A percentile compares a stretch with the other conserved stretches of the same genome.
These are phyloP conservation scores for Mirza zaza DNA, from an alignment of 2,113 vertebrate genomes.

Conservation along the genomic window DNA sequence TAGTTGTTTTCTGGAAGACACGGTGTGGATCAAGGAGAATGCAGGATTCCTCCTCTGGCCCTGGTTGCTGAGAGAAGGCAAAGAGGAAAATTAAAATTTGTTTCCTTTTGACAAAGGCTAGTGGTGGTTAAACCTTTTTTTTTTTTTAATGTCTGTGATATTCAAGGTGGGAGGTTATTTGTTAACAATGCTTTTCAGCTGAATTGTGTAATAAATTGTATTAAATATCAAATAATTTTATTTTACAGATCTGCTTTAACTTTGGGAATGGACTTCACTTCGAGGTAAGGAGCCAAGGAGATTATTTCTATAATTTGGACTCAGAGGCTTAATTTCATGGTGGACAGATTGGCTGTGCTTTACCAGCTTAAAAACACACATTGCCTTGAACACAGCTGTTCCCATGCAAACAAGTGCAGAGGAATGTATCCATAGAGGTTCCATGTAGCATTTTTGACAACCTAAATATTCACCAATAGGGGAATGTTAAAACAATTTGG, in stretches of 20 bases:
- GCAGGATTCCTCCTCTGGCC: not conserved
- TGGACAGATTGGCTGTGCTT: not conserved
- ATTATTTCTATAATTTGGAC: not conserved
- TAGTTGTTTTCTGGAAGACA: not conserved
- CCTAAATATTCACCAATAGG: not conserved
- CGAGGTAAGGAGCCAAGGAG: slow-evolving; percentile 78
- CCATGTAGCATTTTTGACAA: not conserved
- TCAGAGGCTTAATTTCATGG: not conserved
- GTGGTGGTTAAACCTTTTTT: not conserved
- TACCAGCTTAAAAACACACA: not conserved
- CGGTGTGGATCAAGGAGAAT: not conserved
- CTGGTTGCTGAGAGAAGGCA: not conserved
- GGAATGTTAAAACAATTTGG: not conserved
- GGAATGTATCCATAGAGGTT: not conserved
- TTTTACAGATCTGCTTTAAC: slow-evolving; percentile 82
- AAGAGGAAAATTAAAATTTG: not conserved
- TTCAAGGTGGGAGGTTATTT: not conserved
- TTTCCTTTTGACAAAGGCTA: slow-evolving; percentile 5
- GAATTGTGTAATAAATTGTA: not conserved
- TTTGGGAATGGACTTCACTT: slow-evolving; percentile 82
- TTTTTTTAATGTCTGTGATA: not conserved
- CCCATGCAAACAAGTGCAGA: not conserved
- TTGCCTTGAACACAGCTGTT: not conserved
- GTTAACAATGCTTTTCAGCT: not conserved
- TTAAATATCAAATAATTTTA: slow-evolving; percentile 57